A percentile compares a stretch with the other conserved stretches of the same genome.
These are phyloP conservation scores for Tiliqua scincoides DNA, from an alignment of 2,113 vertebrate species.

Conservation along the genomic window DNA sequence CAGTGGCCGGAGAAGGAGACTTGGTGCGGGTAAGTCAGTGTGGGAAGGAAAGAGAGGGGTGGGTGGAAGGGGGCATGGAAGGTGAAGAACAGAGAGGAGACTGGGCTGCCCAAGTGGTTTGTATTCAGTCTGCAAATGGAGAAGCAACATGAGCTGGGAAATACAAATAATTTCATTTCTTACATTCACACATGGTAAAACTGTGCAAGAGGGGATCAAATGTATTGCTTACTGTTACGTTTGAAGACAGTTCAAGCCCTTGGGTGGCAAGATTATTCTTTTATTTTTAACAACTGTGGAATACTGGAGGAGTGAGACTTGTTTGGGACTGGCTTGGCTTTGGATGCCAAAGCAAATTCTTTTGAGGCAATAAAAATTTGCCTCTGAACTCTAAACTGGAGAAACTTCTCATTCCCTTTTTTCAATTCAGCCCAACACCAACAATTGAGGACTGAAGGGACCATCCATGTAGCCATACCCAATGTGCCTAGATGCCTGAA, in stretches of 20 bases:
- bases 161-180: background rate
- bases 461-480: background rate
- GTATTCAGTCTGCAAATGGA: background rate
- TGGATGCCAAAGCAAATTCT: background rate
- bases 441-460: background rate
- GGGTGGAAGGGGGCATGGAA: no score
- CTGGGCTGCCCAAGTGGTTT: no score
- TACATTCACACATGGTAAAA: background rate
- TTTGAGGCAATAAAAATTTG: background rate
- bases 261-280: no score
- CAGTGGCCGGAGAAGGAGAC: no score
- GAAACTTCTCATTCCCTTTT: background rate
- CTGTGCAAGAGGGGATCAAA: background rate
- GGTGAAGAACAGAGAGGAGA: no score
- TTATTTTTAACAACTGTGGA: background rate
- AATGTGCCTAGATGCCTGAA: background rate
- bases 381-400: background rate
- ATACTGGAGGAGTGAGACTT: background rate
- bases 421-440: background rate
- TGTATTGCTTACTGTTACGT: background rate
- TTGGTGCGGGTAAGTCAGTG: no score
- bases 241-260: background rate
- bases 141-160: background rate
- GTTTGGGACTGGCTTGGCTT: background rate
- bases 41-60: no score